Evolutionary conservation across 2,888 invertebrate species (phyloP), one percentile per base, ranked within the genome.

Genomic region (Catocala nupta): DNA sequence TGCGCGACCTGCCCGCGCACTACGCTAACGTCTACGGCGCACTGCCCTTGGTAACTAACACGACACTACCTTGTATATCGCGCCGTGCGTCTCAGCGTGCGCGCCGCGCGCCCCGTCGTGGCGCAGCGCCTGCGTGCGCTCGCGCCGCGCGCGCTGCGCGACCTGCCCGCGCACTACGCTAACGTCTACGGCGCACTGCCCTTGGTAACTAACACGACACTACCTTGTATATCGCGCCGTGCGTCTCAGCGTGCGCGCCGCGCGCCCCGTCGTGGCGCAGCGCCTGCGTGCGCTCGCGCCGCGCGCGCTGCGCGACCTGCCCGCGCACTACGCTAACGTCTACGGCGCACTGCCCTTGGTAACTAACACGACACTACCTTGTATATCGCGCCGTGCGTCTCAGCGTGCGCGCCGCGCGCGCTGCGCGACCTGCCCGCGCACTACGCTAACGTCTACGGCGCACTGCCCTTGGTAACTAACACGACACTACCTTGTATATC

Each of bases 21-120:
- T 98, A 96, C 85, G 88, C 96, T 0, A 92, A 95, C 56, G 95
- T 96, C 75, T 97, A 95, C 84, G 97, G 97, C 1, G 97, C 96
- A 73, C 94, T 95, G 16, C 93, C 98, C 0, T 95, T 77, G 84
- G 86, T 87, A 61, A 55, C 60, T 53, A 1, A 11, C 0, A n/a
- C n/a, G n/a, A n/a, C n/a, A n/a, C n/a, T n/a, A n/a, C n/a, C n/a
- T n/a, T n/a, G n/a, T n/a, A n/a, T n/a, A n/a, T n/a, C 73, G 89
- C 3, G 79, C 80, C 54, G 91, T 93, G 50, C 81, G 89, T 4
- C 76, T 94, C 39, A 74, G 86, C 0, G n/a, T 55, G 0, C 55
- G 70, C 0, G 75, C 85, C 0, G 92, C 92, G 0, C 81, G 85
- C 8, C 78, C 85, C 4, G 77, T 89, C 10, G 68, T 93, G 53